A percentile compares a stretch with the other conserved stretches of the same genome.
Evolutionary conservation across 1,140 invertebrate genomes (phyloP).

Genomic region (Berghia stephanieae): DNA sequence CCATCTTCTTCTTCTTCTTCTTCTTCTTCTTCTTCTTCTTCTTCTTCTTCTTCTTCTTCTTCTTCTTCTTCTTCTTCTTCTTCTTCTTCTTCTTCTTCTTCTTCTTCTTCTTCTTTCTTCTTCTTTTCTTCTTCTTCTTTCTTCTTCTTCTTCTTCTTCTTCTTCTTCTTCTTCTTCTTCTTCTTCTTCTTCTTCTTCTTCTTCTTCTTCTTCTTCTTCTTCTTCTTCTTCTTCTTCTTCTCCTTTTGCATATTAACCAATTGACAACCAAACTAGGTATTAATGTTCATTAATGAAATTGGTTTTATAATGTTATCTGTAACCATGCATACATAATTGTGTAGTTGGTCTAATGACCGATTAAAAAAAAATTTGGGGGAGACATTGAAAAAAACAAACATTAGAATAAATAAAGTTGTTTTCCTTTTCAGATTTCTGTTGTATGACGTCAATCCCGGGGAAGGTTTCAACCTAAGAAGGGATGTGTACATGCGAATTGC

Average conservation of each 20-base stretch:
- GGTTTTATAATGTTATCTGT: not conserved
- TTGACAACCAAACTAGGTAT: not conserved
- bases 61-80: not conserved
- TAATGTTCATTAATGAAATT: not conserved
- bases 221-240: not conserved
- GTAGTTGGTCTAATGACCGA: not conserved
- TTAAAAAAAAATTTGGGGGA: no score
- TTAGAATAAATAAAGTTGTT: not conserved
- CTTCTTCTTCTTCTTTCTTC: not conserved
- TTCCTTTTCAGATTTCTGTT: constrained; percentile 71
- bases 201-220: not conserved
- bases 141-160: not conserved
- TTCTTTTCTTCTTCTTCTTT: not conserved
- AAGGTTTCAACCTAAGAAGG: constrained; percentile 95
- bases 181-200: not conserved
- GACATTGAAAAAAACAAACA: not conserved
- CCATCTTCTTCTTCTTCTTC: not conserved
- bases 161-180: not conserved
- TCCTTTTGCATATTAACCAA: not conserved
- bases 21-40: not conserved
- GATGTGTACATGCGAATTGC: constrained; percentile 96
- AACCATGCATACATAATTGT: not conserved
- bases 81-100: not conserved
- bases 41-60: not conserved
- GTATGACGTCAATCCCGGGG: constrained; percentile 92